Evolutionary conservation across 2,113 vertebrate species (phyloP).

Genomic region (Rhodinocichla rosea): DNA sequence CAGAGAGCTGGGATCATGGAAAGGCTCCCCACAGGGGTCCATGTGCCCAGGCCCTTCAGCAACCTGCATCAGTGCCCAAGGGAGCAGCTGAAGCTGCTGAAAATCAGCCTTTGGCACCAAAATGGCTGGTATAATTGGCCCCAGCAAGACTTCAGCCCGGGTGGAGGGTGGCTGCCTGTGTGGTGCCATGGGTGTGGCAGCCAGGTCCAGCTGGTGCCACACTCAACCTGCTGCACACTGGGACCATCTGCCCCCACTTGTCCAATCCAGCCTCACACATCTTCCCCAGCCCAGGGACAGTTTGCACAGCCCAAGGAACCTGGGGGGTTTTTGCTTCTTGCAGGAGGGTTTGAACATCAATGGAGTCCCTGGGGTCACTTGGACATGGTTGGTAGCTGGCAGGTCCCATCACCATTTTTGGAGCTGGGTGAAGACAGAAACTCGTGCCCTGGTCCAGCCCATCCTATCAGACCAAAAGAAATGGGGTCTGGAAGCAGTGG

Average conservation of each 20-base stretch:
- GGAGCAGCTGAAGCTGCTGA: background rate
- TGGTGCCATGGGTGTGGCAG: background rate
- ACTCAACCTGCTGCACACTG: background rate
- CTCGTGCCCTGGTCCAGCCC: background rate
- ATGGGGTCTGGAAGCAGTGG: rapidly evolving
- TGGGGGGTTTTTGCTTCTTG: background rate
- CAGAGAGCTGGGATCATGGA: background rate
- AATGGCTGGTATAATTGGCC: background rate
- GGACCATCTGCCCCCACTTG: background rate
- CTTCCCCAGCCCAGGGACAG: background rate
- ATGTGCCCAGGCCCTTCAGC: background rate
- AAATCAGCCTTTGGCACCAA: background rate
- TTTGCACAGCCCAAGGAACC: background rate
- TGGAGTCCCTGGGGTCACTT: too few relatives aligned
- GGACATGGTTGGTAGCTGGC: background rate
- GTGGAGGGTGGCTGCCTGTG: background rate
- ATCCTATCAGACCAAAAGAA: background rate
- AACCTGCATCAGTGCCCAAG: background rate
- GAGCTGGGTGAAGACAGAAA: background rate
- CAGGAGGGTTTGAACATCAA: background rate
- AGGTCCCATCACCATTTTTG: background rate
- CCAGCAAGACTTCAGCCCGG: background rate
- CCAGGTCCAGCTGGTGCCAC: rapidly evolving
- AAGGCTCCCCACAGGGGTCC: rapidly evolving
- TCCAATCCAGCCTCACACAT: background rate